phyloP scores from a whole-genome alignment of 2,113 vertebrate species.

The Lonchura striata region DNA sequence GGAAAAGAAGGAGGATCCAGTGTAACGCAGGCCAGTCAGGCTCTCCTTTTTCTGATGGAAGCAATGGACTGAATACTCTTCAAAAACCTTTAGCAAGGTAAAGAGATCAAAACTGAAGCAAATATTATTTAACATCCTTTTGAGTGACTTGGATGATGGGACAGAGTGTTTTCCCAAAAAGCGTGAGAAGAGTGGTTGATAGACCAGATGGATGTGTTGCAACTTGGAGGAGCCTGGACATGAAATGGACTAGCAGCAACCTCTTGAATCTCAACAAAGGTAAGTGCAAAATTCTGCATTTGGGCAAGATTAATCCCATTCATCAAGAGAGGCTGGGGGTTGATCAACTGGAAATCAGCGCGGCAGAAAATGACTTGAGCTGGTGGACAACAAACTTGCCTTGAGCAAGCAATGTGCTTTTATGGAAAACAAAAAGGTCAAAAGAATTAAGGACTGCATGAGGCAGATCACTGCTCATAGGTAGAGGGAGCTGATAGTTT shows the following conservation, averaged over 20 bases:
- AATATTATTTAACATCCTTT: not conserved
- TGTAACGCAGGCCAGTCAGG: not conserved
- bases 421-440: not conserved
- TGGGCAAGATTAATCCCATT: not conserved
- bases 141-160: not conserved
- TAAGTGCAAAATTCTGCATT: not conserved
- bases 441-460: not conserved
- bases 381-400: not conserved
- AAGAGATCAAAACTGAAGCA: not conserved
- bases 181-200: not conserved
- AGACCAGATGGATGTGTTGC: not conserved
- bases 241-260: not conserved
- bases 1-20: not conserved
- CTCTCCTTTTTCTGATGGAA: not conserved
- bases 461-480: not conserved
- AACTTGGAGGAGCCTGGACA: not conserved
- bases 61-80: not conserved
- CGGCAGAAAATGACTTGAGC: not conserved
- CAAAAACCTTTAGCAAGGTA: not conserved
- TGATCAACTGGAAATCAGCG: not conserved
- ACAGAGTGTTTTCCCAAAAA: not conserved
- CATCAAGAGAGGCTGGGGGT: accelerated
- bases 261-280: not conserved
- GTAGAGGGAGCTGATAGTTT: not conserved
- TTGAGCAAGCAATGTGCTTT: not conserved